phyloP scores from a whole-genome alignment of 2,113 vertebrate species.

The Tylochromis polylepis region DNA sequence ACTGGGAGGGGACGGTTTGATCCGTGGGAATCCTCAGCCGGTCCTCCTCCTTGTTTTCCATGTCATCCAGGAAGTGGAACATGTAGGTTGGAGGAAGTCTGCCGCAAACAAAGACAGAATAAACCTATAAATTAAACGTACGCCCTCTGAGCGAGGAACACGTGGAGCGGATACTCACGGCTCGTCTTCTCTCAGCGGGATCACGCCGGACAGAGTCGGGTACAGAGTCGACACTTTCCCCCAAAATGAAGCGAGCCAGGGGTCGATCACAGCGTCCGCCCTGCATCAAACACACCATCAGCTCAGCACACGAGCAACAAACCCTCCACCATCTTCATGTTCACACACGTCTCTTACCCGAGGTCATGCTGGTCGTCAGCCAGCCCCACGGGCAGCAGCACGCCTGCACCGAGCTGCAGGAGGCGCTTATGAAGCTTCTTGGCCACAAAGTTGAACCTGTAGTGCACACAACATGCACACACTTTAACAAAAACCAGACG shows the following conservation, averaged over 20 bases:
- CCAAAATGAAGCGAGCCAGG: slow-evolving; percentile 86
- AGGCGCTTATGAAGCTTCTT: slow-evolving; percentile 93
- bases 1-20: slow-evolving; percentile 47
- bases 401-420: slow-evolving; percentile 80
- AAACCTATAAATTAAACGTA: background rate
- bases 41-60: background rate
- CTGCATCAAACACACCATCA: slow-evolving; percentile 60
- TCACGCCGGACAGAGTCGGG: slow-evolving; percentile 65
- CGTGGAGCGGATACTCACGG: slow-evolving; percentile 67
- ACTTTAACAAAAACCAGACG: background rate
- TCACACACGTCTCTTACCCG: slow-evolving; percentile 74
- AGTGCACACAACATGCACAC: background rate
- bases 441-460: slow-evolving; percentile 94
- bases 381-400: slow-evolving; percentile 78
- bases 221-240: slow-evolving; percentile 72
- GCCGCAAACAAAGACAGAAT: background rate
- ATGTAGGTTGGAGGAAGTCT: slow-evolving; percentile 83
- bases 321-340: background rate
- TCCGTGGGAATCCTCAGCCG: background rate
- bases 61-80: slow-evolving; percentile 74
- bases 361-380: slow-evolving; percentile 94
- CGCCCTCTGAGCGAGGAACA: background rate
- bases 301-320: background rate
- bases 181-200: slow-evolving; percentile 67
- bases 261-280: slow-evolving; percentile 85